Conservation (phyloP, 2,113 vertebrate genomes). For the Pachyramphus minor region DNA sequence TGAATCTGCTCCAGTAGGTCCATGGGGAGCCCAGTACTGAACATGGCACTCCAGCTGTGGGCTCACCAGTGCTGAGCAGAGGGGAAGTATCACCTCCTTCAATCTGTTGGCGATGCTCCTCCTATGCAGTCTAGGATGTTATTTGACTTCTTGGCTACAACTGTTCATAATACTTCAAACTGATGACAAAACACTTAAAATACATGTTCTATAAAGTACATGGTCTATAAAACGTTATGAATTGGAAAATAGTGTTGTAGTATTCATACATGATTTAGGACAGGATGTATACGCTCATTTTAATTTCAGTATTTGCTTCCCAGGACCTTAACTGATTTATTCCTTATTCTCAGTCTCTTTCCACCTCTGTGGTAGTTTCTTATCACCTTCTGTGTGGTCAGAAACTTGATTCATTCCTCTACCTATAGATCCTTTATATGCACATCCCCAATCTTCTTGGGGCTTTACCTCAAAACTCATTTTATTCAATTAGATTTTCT, state of each 20-base stretch:
- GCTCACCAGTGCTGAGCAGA: neutral
- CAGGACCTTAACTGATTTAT: neutral
- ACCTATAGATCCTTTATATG: neutral
- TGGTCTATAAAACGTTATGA: neutral
- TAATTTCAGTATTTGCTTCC: neutral
- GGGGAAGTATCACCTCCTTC: neutral
- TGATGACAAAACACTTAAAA: neutral
- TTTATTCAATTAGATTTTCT: neutral
- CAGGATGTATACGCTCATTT: neutral
- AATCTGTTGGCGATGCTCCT: neutral
- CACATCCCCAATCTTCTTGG: neutral
- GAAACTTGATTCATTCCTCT: neutral
- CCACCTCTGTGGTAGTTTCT: neutral
- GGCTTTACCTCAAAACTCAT: neutral
- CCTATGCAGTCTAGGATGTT: neutral
- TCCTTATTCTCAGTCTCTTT: neutral
- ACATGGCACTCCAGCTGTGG: neutral
- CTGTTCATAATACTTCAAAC: neutral
- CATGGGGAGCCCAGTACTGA: neutral
- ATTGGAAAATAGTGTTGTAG: neutral
- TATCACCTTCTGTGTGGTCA: neutral
- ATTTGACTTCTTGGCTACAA: neutral
- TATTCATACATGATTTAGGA: neutral
- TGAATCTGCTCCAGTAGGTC: neutral
- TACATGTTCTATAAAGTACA: neutral